phyloP scores from a whole-genome alignment of 2,888 invertebrate species.

The Cephus runcator region DNA sequence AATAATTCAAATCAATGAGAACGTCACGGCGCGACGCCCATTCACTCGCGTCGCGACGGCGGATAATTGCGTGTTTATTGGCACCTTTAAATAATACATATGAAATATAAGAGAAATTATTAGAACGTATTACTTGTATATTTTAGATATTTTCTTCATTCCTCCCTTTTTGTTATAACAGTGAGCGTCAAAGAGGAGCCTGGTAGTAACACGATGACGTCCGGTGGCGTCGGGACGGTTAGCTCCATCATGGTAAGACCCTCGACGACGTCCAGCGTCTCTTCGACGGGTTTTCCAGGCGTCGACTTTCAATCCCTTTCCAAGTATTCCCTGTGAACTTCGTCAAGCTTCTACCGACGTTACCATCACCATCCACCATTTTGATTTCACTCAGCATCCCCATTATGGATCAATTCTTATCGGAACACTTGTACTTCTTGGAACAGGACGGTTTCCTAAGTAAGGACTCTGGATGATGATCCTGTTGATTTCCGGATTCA shows the following conservation, averaged over 20 bases:
- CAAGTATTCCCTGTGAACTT: constrained; percentile 56
- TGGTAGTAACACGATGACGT: constrained; percentile 48
- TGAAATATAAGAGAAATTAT: background rate
- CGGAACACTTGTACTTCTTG: background rate
- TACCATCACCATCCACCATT: background rate
- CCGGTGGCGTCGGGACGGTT: constrained; percentile 46
- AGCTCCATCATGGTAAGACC: constrained; percentile 53
- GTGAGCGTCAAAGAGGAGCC: constrained; percentile 61
- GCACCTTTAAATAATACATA: background rate
- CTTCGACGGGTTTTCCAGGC: constrained; percentile 51
- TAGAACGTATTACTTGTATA: background rate
- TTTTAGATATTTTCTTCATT: background rate
- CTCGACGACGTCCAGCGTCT: constrained; percentile 49
- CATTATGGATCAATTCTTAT: background rate
- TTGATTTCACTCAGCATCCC: background rate
- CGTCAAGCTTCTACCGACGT: background rate
- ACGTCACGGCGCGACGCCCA: background rate
- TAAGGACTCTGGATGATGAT: background rate
- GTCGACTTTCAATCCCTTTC: constrained; percentile 58
- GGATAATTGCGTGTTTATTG: background rate
- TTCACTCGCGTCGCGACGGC: background rate
- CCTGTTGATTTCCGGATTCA: background rate
- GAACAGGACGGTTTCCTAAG: background rate
- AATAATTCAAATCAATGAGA: background rate
- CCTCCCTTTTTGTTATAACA: constrained; percentile 35